A percentile compares a stretch with the other conserved stretches of the same genome.
phyloP scores from a whole-genome alignment of 2,113 vertebrate species.

The Oryzias melastigma region DNA sequence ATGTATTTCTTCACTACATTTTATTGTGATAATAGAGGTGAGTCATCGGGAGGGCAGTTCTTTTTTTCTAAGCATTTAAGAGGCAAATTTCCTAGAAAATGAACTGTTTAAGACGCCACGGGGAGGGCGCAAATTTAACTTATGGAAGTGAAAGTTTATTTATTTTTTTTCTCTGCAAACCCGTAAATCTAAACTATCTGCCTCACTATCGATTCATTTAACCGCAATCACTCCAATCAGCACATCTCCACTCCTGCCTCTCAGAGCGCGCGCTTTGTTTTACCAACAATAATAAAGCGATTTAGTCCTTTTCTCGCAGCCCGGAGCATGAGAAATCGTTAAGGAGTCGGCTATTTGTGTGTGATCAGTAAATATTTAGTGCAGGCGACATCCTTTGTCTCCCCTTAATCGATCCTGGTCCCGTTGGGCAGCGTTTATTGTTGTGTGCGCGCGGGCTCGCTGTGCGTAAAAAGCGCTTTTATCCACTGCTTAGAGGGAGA shows the following conservation, averaged over 20 bases:
- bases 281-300: slow-evolving; percentile 94
- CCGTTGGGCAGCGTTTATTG: slow-evolving; percentile 82
- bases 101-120: slow-evolving; percentile 1
- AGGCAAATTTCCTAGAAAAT: not conserved
- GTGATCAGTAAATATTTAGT: slow-evolving; percentile 99
- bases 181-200: slow-evolving; percentile 68
- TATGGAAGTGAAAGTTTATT: slow-evolving; percentile 26
- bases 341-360: slow-evolving; percentile 88
- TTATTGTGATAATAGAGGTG: slow-evolving; percentile 55
- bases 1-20: slow-evolving; percentile 58
- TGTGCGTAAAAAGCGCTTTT: slow-evolving; percentile 66
- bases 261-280: slow-evolving; percentile 87
- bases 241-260: slow-evolving; percentile 86
- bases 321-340: slow-evolving; percentile 88
- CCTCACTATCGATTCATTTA: slow-evolving; percentile 88
- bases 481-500: slow-evolving; percentile 48
- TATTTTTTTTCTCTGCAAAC: slow-evolving; percentile 25
- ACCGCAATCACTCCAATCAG: slow-evolving; percentile 87
- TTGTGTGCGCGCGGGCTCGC: slow-evolving; percentile 77
- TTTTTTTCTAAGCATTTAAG: not conserved
- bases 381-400: slow-evolving; percentile 88
- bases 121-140: slow-evolving; percentile 29
- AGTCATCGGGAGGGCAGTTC: slow-evolving; percentile 23
- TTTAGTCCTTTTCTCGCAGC: slow-evolving; percentile 85
- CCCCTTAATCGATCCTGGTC: slow-evolving; percentile 88